Evolutionary conservation across 2,888 invertebrate genomes (phyloP).

Genomic region (Lycocerus yunnanus): DNA sequence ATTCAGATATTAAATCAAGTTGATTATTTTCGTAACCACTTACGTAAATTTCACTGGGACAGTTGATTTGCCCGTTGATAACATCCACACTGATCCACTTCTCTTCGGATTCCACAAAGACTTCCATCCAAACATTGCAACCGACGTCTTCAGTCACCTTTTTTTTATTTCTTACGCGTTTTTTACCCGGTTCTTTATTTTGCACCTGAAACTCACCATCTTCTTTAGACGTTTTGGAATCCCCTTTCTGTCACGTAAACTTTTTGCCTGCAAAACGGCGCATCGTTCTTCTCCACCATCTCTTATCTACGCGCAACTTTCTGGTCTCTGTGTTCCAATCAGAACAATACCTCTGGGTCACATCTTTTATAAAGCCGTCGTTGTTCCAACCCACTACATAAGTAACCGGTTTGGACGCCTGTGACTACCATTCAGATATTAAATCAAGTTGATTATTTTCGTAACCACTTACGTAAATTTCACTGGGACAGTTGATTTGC

Average conservation of each 20-base stretch:
- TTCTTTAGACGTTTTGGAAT: not conserved
- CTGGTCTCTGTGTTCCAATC: conserved; percentile 84
- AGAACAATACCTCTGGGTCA: conserved; percentile 85
- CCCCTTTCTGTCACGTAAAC: conserved; percentile 69
- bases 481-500: conserved; percentile 74
- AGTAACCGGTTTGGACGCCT: conserved; percentile 74
- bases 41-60: conserved; percentile 75
- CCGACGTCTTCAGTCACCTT: conserved; percentile 53
- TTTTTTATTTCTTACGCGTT: conserved; percentile 58
- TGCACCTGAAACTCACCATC: conserved; percentile 30
- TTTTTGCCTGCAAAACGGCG: conserved; percentile 65
- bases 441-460: not conserved
- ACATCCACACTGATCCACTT: conserved; percentile 88
- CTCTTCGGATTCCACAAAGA: conserved; percentile 82
- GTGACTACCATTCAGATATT: conserved; percentile 58
- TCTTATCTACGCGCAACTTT: conserved; percentile 74
- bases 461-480: conserved; percentile 71
- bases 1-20: not conserved
- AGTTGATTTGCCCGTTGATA: conserved; percentile 73
- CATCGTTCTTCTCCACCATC: conserved; percentile 79
- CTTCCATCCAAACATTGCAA: conserved; percentile 82
- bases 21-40: conserved; percentile 49
- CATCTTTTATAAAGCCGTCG: conserved; percentile 80
- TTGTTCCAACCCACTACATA: conserved; percentile 89
- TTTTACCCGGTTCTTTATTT: conserved; percentile 58